Conservation (phyloP, 2,113 vertebrate species). For the Megalops atlanticus region DNA sequence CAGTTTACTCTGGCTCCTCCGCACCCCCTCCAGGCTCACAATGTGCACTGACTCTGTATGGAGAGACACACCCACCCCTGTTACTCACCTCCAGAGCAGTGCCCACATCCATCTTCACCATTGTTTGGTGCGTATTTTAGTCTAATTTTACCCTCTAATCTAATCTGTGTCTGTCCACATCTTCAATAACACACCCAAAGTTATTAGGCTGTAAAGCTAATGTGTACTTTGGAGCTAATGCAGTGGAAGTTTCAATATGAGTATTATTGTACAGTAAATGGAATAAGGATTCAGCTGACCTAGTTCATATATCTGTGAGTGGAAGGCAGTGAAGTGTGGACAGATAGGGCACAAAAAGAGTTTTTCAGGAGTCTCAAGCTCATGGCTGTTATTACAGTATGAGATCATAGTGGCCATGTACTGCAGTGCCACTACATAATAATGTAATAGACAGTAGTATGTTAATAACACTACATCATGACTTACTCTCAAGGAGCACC, state of each 20-base stretch:
- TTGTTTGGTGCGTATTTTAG: not conserved
- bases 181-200: not conserved
- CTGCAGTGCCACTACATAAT: too few species aligned
- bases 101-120: not conserved
- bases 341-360: too few species aligned
- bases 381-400: not conserved
- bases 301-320: too few species aligned
- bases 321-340: too few species aligned
- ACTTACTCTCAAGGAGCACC: slow-evolving; percentile 82
- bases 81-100: not conserved
- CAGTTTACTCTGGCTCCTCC: slow-evolving; percentile 52
- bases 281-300: too few species aligned
- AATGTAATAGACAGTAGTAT: too few species aligned
- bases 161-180: not conserved
- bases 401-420: too few species aligned
- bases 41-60: slow-evolving; percentile 68
- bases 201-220: not conserved
- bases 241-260: too few species aligned
- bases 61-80: not conserved
- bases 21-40: slow-evolving; percentile 71
- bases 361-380: too few species aligned
- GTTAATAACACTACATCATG: not conserved
- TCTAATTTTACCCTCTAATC: too few species aligned
- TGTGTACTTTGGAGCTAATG: too few species aligned
- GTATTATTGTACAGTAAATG: too few species aligned